phyloP scores from a whole-genome alignment of 2,113 vertebrate genomes.

The Conger conger region DNA sequence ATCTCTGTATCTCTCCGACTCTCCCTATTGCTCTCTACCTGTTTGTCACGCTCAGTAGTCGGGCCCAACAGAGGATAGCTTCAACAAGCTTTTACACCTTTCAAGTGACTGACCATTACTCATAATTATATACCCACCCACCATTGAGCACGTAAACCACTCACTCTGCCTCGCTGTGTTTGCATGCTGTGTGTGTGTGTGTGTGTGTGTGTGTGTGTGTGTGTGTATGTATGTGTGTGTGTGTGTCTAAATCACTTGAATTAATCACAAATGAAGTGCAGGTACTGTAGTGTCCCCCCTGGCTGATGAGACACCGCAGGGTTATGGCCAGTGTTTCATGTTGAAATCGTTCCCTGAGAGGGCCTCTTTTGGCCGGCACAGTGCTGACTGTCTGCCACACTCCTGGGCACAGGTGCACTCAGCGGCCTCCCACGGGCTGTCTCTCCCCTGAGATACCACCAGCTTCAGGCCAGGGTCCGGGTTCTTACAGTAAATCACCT shows the following conservation, averaged over 20 bases:
- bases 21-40: not conserved
- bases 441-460: not conserved
- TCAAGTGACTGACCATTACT: not conserved
- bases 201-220: conserved; percentile 9
- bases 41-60: not conserved
- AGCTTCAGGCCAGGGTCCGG: not conserved
- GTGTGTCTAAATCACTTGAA: not conserved
- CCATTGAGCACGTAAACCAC: conserved; percentile 35
- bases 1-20: conserved; percentile 6
- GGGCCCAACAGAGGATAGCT: not conserved
- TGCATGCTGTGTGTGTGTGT: not conserved
- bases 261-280: conserved; percentile 22
- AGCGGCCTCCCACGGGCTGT: not conserved
- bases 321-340: conserved; percentile 39
- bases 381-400: not conserved
- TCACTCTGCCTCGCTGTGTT: conserved; percentile 13
- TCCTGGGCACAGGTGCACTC: not conserved
- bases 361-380: conserved; percentile 37
- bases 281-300: conserved; percentile 13
- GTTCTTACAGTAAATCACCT: not conserved
- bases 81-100: not conserved
- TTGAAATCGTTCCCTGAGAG: conserved; percentile 43
- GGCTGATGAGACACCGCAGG: conserved; percentile 43
- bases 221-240: no score
- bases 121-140: not conserved